Evolutionary conservation across 64 coral and sea anemone species (phyloP).

Genomic region (Catalaphyllia jardinei): DNA sequence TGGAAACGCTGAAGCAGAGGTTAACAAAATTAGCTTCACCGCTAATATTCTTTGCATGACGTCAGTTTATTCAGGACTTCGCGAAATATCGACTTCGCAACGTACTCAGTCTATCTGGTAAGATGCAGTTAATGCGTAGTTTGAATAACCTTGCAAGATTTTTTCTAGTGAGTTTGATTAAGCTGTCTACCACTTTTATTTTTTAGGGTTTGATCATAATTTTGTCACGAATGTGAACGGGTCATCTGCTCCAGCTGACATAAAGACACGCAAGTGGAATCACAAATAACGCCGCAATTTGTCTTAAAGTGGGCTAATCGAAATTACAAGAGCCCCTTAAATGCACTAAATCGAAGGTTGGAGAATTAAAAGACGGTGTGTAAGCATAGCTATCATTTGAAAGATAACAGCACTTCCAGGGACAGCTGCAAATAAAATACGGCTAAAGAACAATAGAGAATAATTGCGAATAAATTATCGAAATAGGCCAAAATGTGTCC

Average conservation of each 20-base stretch:
- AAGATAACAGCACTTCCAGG: too few relatives aligned
- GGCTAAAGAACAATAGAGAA: too few relatives aligned
- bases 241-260: constrained; percentile 4
- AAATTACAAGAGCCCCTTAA: neutral
- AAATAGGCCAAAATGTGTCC: too few relatives aligned
- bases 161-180: neutral
- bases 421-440: too few relatives aligned
- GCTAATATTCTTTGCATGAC: neutral
- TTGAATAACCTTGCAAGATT: neutral
- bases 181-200: neutral
- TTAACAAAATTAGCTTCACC: neutral
- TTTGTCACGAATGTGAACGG: neutral
- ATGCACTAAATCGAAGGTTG: neutral
- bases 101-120: neutral
- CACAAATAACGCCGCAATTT: neutral
- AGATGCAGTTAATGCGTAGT: neutral
- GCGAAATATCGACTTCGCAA: neutral
- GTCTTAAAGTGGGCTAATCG: neutral
- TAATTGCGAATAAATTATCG: too few relatives aligned
- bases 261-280: neutral
- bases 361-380: too few relatives aligned
- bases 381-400: too few relatives aligned
- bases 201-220: neutral
- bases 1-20: neutral
- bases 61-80: neutral